Evolutionary conservation across 2,888 invertebrate species (phyloP), one percentile per base, ranked within the genome.

Genomic region (Lepetodrilus schrolli): DNA sequence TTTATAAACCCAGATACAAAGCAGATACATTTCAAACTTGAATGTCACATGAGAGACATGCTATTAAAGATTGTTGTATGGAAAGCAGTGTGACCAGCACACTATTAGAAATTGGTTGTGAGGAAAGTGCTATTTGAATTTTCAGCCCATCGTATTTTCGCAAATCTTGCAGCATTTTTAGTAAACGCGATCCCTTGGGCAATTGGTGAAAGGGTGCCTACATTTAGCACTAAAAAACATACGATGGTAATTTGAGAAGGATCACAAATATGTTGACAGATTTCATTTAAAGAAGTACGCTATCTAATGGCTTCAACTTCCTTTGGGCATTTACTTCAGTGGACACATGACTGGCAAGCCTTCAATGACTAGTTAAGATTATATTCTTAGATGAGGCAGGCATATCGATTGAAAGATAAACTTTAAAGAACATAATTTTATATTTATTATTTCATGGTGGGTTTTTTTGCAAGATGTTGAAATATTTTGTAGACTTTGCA

Each of bases 21-120:
- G 34, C 30, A 58, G 58, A 58, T 30, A 30, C 58, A 58, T 58
- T 26, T 58, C 58, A 17, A 58, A 17, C 30, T 23, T 17, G 17
- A 58, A 58, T 58, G 58, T 58, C 58, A 58, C 30, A 23, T 58
- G 58, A 58, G 30, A 58, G 58, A 58, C 58, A 58, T 34, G 34
- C 58, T 58, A 58, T 58, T 58, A 58, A 58, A 34, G 34, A 30
- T 30, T 30, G 58, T 58, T 58, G 58, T 58, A 58, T 30, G 58
- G 58, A 58, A 58, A 58, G 30, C n/a, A n/a, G n/a, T n/a, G n/a
- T n/a, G n/a, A n/a, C n/a, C n/a, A n/a, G n/a, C n/a, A n/a, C n/a
- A n/a, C n/a, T n/a, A n/a, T n/a, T n/a, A n/a, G n/a, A n/a, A 34
- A 58, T 58, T 30, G 34, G 58, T 58, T 58, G 58, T 58, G 34